Conservation (phyloP, 2,113 vertebrate species). For the Clarias gariepinus region DNA sequence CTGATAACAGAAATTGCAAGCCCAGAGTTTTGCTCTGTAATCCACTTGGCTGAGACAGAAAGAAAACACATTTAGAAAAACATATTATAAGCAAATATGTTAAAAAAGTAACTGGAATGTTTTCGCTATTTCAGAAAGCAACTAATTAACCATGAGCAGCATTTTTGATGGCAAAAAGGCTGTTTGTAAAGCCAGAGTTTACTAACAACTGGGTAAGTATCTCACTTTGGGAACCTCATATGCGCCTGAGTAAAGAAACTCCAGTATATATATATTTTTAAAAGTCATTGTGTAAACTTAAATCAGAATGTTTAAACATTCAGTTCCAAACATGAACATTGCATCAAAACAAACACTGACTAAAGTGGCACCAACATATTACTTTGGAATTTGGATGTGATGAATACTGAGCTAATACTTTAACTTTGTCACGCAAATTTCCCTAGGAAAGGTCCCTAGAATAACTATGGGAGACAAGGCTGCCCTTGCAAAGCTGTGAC, state of each 20-base stretch:
- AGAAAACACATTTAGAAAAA: conserved; percentile 12
- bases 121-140: neutral
- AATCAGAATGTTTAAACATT: neutral
- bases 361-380: neutral
- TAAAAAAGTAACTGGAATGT: neutral
- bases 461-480: neutral
- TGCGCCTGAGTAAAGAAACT: neutral
- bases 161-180: neutral
- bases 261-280: no score
- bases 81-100: neutral
- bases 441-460: neutral
- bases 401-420: no score
- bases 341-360: no score
- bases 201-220: neutral
- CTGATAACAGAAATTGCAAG: conserved; percentile 99
- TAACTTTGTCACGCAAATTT: neutral
- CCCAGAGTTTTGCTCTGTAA: conserved; percentile 98
- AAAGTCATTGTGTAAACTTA: neutral
- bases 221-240: neutral
- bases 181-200: neutral
- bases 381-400: no score
- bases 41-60: conserved; percentile 88
- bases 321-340: neutral
- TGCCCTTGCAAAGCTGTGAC: neutral
- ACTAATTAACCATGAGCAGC: neutral